These are phyloP conservation scores for Pristionchus pacificus DNA, from an alignment of 1,140 invertebrate genomes.

Conservation along the genomic window DNA sequence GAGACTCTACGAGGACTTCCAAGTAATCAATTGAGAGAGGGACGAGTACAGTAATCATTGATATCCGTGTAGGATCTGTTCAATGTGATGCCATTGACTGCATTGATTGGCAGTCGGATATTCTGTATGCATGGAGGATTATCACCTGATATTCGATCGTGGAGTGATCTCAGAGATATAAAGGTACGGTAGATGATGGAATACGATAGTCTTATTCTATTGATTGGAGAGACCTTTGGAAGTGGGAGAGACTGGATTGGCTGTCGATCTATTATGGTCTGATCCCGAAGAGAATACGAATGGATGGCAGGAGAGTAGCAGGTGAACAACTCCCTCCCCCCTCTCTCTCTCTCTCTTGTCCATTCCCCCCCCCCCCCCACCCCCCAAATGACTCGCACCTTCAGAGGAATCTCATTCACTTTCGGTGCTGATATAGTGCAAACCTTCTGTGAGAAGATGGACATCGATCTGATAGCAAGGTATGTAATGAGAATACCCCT, in stretches of 20 bases:
- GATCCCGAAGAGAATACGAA: conserved; percentile 69
- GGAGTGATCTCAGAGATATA: conserved; percentile 60
- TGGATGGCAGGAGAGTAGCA: conserved; percentile 56
- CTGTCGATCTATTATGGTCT: conserved; percentile 87
- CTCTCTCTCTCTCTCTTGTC: neutral
- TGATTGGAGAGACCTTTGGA: neutral
- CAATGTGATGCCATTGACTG: conserved; percentile 33
- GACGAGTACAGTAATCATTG: conserved; percentile 26
- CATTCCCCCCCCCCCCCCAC: conserved; percentile 52
- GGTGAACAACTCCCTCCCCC: neutral
- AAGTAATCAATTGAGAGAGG: neutral
- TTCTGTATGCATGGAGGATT: conserved; percentile 58
- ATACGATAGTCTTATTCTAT: too few species aligned
- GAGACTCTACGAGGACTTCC: conserved; percentile 63
- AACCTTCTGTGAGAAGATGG: conserved; percentile 29
- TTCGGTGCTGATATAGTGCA: conserved; percentile 37
- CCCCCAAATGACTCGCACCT: conserved; percentile 62
- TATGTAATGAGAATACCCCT: neutral
- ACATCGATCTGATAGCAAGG: conserved; percentile 27
- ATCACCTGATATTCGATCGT: conserved; percentile 69
- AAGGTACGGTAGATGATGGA: too few species aligned
- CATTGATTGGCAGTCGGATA: conserved; percentile 27
- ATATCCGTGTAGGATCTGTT: conserved; percentile 26
- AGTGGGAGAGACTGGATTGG: conserved; percentile 8
- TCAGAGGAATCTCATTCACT: conserved; percentile 57